Base-by-base conservation (phyloP, 2,888 invertebrate genomes). In the Cheilosia grossa region DNA sequence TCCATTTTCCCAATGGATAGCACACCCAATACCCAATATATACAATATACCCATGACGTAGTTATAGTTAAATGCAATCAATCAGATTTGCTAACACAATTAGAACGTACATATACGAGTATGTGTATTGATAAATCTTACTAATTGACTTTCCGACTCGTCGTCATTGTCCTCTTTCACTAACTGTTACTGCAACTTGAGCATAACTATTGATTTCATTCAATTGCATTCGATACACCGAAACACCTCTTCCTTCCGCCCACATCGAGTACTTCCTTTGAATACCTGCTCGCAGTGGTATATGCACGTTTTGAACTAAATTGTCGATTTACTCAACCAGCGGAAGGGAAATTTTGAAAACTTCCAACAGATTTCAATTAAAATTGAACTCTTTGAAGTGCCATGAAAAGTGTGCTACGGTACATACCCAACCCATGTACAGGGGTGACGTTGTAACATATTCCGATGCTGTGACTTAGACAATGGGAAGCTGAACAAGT, bases 361-460 rank as follows among this genome's bases (percentile, higher is more conserved):
- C 69, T 74, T 83, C 49, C 64, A 70, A 61, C 74, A 70, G 83
- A 80, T 64, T 83, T 79, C 83, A 83, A 83, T 83, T 83, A 83
- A 83, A 83, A 83, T 61, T 70, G 59, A 80, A 72, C 83, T 1
- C 75, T 80, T 75, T 79, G 44, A 80, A 69, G 79, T 80, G 83
- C 64, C 70, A 75, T 49, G 61, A 72, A 75, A 72, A 83, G 66
- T 61, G 63, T 82, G 70, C 59, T 66, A 49, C 24, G 40, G 13
- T 37, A 13, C 13, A 37, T 37, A 37, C 4, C 10, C 24, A 58
- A 37, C 4, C 10, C 24, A 58, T 56, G 27, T 15, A 56, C 15
- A 15, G 51, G 6, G 51, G 44, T 30, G 15, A 27, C 15, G 21
- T 9, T 44, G 21, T 44, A 1, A 17, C 17, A 19, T 17, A 47